Conservation (phyloP, 2,113 vertebrate species). For the Mohoua ochrocephala region DNA sequence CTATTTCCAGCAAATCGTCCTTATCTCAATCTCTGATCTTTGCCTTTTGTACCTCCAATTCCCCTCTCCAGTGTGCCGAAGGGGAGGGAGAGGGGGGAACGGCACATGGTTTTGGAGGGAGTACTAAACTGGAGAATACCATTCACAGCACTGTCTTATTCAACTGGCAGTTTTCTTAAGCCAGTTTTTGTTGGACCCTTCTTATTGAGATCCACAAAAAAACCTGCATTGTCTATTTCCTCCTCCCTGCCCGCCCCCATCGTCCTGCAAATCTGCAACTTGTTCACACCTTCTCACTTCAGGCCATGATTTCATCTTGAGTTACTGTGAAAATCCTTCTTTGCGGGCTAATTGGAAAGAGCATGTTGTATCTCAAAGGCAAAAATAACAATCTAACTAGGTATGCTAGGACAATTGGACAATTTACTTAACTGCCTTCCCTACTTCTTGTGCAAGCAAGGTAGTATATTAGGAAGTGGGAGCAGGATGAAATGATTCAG, state of each 20-base stretch:
- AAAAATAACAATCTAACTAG: background rate
- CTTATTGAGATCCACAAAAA: background rate
- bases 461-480: background rate
- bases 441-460: background rate
- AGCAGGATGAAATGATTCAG: background rate
- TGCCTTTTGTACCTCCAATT: background rate
- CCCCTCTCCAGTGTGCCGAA: background rate
- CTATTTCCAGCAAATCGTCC: background rate
- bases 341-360: background rate
- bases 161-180: background rate
- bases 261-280: background rate
- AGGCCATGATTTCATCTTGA: background rate
- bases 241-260: background rate
- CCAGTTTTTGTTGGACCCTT: background rate
- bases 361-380: background rate
- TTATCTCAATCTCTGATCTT: background rate
- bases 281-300: conserved; percentile 7
- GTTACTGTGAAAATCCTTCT: conserved; percentile 14
- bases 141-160: background rate
- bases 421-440: background rate
- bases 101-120: background rate
- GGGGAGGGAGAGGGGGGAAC: background rate
- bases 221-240: background rate
- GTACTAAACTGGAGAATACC: background rate
- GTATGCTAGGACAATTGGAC: background rate